Evolutionary conservation across 2,888 invertebrate species (phyloP).

Genomic region (Drosophila prostipennis): DNA sequence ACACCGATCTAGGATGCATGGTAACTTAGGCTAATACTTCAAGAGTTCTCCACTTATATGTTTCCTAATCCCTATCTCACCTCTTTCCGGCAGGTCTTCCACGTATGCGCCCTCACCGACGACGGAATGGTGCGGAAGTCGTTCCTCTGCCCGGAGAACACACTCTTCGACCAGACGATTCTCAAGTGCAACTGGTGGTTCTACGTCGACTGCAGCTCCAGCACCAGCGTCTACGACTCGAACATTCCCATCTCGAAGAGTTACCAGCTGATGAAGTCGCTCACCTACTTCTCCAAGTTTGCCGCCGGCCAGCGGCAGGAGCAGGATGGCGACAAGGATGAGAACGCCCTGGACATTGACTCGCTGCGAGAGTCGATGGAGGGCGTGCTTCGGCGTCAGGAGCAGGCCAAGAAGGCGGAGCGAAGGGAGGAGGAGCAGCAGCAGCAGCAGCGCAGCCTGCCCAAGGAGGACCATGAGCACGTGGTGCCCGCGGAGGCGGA

Average conservation of each 20-base stretch:
- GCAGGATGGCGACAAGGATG: constrained; percentile 64
- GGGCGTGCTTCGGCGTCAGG: constrained; percentile 63
- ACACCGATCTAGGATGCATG: constrained; percentile 95
- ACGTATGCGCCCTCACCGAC: constrained; percentile 95
- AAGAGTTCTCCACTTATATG: too few species aligned
- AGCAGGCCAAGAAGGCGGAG: constrained; percentile 51
- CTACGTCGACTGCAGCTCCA: constrained; percentile 94
- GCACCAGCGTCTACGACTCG: constrained; percentile 92
- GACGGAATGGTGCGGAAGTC: constrained; percentile 96
- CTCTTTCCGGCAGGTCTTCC: constrained; percentile 89
- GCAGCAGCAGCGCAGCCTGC: constrained; percentile 14
- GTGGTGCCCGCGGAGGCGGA: constrained; percentile 63
- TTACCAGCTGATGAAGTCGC: constrained; percentile 95
- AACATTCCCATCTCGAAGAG: constrained; percentile 96
- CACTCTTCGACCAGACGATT: constrained; percentile 95
- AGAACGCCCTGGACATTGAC: constrained; percentile 75
- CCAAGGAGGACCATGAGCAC: constrained; percentile 65
- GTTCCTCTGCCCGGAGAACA: constrained; percentile 95
- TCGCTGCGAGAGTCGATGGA: constrained; percentile 78
- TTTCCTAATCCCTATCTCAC: background rate
- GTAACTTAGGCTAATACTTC: constrained; percentile 83
- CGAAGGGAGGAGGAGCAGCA: constrained; percentile 31
- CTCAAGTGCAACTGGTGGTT: constrained; percentile 98
- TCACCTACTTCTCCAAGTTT: constrained; percentile 94
- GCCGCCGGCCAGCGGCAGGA: constrained; percentile 85